Percentiles rank a stretch among this genome's conserved stretches.
Conservation (phyloP, 2,113 vertebrate species). For the Chlamydotis undulata region DNA sequence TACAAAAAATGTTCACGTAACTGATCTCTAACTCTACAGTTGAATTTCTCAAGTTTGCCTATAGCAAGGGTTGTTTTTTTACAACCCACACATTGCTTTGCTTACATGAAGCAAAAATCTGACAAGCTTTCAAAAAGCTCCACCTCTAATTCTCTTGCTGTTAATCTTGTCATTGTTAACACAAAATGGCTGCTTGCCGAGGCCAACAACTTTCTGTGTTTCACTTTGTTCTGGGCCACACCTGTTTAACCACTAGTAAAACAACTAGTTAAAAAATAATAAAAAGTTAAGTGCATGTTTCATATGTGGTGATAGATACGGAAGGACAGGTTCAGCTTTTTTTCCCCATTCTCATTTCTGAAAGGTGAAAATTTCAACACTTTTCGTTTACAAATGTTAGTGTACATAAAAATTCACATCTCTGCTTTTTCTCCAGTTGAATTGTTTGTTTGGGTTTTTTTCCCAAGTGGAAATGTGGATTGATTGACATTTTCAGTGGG, state of each 20-base stretch:
- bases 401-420: rapidly evolving
- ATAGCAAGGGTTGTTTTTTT: slow-evolving; percentile 10
- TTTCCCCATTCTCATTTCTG: not conserved
- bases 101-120: slow-evolving; percentile 19
- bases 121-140: slow-evolving; percentile 38
- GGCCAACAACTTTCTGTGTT: not conserved
- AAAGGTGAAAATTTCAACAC: not conserved
- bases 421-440: not conserved
- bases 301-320: not conserved
- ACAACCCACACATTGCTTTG: slow-evolving; percentile 34
- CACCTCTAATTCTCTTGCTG: slow-evolving; percentile 13
- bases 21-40: not conserved
- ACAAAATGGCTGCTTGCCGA: not conserved
- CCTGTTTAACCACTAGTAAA: slow-evolving; percentile 1
- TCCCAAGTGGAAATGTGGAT: not conserved
- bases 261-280: slow-evolving; percentile 13
- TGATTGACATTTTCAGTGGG: not conserved
- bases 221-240: slow-evolving; percentile 7
- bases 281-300: not conserved
- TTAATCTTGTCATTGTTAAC: slow-evolving; percentile 26
- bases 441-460: not conserved
- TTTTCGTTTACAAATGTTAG: not conserved
- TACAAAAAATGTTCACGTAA: not conserved
- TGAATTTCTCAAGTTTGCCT: slow-evolving; percentile 41
- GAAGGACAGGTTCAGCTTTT: not conserved